Evolutionary conservation across 2,797 vertebrate genomes (phyloP), one percentile per base, ranked within the genome.

Genomic region (Epinephelus malabaricus): DNA sequence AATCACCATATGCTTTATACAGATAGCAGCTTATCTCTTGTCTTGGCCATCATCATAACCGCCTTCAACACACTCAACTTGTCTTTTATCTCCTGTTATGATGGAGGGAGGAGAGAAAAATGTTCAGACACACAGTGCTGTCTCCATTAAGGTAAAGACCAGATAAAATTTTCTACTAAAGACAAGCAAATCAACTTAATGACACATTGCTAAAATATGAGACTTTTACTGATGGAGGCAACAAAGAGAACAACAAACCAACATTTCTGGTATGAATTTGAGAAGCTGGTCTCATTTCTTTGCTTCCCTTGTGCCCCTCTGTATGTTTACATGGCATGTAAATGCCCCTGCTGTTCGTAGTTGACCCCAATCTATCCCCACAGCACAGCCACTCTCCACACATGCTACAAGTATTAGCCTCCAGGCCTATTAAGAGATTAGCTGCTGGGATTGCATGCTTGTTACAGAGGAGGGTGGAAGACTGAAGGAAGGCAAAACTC

Each of bases 371-470:
- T 92, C 86, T 86, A 84, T 88, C 82, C 72, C 69, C 71, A 45
- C 51, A 67, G 61, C 76, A 86, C 82, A 86, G 76, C 75, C 17
- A 56, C 77, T 81, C 76, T 49, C 72, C 85, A 85, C 87, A 88
- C 85, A 88, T 82, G 82, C 86, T 81, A 13, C 30, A 83, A 88
- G 91, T 76, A 90, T 94, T 94, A 94, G 87, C 88, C 86, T 87
- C 14, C 88, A 95, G 92, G 87, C 92, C 86, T 91, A 92, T 94
- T 94, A 94, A 86, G 81, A 89, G 94, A 95, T 95, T 93, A 95
- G 64, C 67, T 76, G 67, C 60, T 75, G 64, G 54, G 88, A 79
- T 86, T 85, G 86, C 81, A 83, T 78, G 83, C 55, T 73, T 66
- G 76, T 81, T 84, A 79, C 69, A 81, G 45, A 43, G 34, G 49